Evolutionary conservation across 2,797 vertebrate genomes (phyloP).

Genomic region (Oophaga sylvatica): DNA sequence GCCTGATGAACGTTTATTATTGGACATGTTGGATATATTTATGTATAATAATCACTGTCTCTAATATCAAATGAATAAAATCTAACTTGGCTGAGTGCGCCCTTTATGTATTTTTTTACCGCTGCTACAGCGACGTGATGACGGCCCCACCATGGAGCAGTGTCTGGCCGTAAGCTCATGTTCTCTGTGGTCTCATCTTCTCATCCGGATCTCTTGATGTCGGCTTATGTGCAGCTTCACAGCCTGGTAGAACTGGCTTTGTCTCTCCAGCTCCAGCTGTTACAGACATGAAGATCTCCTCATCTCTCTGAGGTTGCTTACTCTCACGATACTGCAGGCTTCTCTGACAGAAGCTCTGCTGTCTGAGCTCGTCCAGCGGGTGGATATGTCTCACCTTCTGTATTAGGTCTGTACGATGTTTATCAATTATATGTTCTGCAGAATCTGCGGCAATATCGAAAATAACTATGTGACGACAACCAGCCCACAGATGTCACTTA

Average conservation of each 20-base stretch:
- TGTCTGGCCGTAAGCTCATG: background rate
- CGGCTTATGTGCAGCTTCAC: background rate
- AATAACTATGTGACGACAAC: background rate
- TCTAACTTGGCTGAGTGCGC: too few relatives aligned
- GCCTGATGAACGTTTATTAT: too few relatives aligned
- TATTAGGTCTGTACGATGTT: background rate
- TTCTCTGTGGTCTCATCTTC: background rate
- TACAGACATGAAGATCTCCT: background rate
- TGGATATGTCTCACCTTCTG: background rate
- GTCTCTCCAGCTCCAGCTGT: background rate
- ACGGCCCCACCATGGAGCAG: too few relatives aligned
- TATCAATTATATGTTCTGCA: background rate
- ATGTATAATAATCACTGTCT: too few relatives aligned
- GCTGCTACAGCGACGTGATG: too few relatives aligned
- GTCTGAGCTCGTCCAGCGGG: background rate
- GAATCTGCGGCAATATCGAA: background rate
- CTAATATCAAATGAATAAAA: too few relatives aligned
- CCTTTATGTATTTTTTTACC: too few relatives aligned
- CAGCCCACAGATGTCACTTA: too few relatives aligned
- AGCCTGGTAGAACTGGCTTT: background rate
- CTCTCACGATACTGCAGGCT: background rate
- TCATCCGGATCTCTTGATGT: background rate
- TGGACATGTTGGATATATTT: too few relatives aligned
- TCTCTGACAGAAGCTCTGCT: background rate
- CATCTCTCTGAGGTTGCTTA: background rate